phyloP scores from a whole-genome alignment of 2,797 vertebrate species.

The Muscicapa comitata region DNA sequence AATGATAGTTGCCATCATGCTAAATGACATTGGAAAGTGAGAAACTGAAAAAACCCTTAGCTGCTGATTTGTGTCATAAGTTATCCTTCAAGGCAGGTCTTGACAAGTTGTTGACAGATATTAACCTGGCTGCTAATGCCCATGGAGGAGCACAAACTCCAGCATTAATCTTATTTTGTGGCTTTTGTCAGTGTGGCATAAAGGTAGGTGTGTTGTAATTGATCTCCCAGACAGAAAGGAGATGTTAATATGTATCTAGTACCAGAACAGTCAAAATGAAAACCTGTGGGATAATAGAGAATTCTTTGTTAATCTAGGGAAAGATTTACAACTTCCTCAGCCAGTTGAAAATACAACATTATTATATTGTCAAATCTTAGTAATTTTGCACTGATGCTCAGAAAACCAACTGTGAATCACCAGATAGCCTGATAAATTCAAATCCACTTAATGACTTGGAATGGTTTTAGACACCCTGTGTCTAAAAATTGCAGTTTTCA shows the following conservation, averaged over 20 bases:
- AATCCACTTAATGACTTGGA: neutral
- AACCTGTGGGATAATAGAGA: neutral
- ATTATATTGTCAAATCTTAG: conserved; percentile 2
- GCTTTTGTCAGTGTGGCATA: neutral
- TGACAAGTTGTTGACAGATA: neutral
- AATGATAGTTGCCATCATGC: neutral
- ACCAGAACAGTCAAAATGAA: neutral
- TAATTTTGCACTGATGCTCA: neutral
- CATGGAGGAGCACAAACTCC: neutral
- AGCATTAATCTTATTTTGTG: conserved; percentile 14
- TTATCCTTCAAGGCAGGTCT: neutral
- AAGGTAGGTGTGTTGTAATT: neutral
- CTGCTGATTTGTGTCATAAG: neutral
- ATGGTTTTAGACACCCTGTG: neutral
- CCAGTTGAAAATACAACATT: neutral
- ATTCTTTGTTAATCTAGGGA: neutral
- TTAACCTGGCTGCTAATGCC: neutral
- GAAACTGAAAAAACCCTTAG: neutral
- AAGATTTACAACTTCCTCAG: conserved; percentile 4
- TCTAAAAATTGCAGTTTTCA: neutral
- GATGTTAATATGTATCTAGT: neutral
- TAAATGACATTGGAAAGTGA: neutral
- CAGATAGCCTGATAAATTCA: neutral
- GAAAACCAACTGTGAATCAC: neutral
- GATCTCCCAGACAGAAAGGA: neutral